A percentile compares a stretch with the other conserved stretches of the same genome.
These are phyloP conservation scores for Cyclargus thomasi DNA, from an alignment of 1,140 invertebrate genomes.

Conservation along the genomic window DNA sequence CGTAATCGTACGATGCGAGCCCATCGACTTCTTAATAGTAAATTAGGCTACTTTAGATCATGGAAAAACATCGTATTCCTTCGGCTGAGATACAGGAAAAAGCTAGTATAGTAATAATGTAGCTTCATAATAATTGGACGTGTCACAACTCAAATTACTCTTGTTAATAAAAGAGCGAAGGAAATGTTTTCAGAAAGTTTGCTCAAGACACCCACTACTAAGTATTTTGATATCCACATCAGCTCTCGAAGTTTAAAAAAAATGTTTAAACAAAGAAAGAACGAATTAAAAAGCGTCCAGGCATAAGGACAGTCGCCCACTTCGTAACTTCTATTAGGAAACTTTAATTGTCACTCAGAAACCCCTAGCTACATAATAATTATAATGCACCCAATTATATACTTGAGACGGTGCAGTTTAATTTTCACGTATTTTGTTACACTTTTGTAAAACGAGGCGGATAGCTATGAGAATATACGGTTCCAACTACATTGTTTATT, in stretches of 20 bases:
- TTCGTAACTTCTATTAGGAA: conserved; percentile 13
- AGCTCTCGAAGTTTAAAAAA: background rate
- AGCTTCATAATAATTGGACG: too few species aligned
- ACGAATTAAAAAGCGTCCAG: conserved; percentile 12
- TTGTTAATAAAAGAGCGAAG: background rate
- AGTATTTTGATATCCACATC: background rate
- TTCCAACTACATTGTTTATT: too few species aligned
- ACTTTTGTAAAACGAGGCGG: background rate
- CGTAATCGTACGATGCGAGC: too few species aligned
- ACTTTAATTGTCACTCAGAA: conserved; percentile 2
- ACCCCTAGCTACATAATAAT: conserved; percentile 3
- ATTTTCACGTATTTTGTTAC: background rate
- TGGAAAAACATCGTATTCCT: too few species aligned
- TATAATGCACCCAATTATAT: background rate
- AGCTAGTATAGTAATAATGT: too few species aligned
- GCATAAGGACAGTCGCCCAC: background rate
- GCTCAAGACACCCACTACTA: background rate
- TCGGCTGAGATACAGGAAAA: too few species aligned
- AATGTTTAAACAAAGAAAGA: background rate
- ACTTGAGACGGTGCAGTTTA: background rate
- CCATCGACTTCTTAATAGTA: too few species aligned
- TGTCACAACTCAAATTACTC: background rate
- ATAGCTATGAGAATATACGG: too few species aligned
- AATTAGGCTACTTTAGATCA: too few species aligned
- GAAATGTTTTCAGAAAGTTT: too few species aligned